phyloP scores from a whole-genome alignment of 2,797 vertebrate genomes.

The Benthosema pterotum region DNA sequence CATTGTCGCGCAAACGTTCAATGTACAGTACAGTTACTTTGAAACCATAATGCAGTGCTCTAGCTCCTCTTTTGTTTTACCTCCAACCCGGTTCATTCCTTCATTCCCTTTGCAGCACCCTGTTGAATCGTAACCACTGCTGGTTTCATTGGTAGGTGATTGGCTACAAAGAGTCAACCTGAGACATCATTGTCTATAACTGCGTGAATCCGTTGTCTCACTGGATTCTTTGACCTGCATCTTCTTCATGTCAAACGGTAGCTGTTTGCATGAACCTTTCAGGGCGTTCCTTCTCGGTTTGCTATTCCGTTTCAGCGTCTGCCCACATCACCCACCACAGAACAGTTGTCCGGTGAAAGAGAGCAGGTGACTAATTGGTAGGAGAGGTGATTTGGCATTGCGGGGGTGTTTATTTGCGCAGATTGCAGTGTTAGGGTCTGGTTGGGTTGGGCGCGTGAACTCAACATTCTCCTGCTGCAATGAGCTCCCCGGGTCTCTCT shows the following conservation, averaged over 20 bases:
- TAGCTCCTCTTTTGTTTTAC: conserved; percentile 23
- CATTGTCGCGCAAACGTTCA: conserved; percentile 50
- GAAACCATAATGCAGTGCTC: conserved; percentile 47
- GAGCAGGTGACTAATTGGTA: conserved; percentile 44
- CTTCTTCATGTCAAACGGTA: neutral
- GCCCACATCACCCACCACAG: conserved; percentile 30
- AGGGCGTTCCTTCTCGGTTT: neutral
- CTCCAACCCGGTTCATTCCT: conserved; percentile 7
- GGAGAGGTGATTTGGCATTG: conserved; percentile 34
- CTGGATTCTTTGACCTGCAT: conserved; percentile 16
- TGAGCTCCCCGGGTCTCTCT: conserved; percentile 79
- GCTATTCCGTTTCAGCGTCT: conserved; percentile 12
- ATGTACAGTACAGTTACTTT: conserved; percentile 59
- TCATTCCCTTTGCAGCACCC: conserved; percentile 61
- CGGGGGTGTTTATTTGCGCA: conserved; percentile 40
- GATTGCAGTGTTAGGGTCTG: conserved; percentile 22
- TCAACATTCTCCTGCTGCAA: conserved; percentile 84
- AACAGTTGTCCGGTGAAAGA: conserved; percentile 34
- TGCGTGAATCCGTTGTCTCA: conserved; percentile 13
- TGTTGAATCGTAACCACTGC: conserved; percentile 71
- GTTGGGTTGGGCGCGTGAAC: neutral
- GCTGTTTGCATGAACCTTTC: conserved; percentile 9
- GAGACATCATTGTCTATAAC: conserved; percentile 69
- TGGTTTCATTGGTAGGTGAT: conserved; percentile 74
- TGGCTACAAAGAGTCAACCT: conserved; percentile 70